Evolutionary conservation across 2,797 vertebrate species (phyloP).

Genomic region (Steatocranus sp.): DNA sequence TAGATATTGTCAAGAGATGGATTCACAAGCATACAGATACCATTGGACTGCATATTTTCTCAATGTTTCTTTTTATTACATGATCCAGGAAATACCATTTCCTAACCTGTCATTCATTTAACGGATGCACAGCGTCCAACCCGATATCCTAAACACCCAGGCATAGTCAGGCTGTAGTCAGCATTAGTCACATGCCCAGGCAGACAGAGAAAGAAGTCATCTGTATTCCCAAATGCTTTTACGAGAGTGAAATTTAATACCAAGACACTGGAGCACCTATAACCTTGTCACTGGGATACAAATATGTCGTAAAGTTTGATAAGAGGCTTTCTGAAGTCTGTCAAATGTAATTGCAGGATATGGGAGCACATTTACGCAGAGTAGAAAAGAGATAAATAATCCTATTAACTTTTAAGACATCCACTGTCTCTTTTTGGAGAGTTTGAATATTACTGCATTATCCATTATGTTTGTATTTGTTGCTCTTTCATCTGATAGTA

Average conservation of each 20-base stretch:
- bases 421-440: neutral
- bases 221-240: conserved; percentile 51
- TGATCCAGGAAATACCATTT: neutral
- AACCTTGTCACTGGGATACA: conserved; percentile 64
- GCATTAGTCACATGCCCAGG: conserved; percentile 37
- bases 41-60: neutral
- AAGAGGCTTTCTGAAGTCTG: conserved; percentile 42
- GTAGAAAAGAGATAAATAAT: conserved; percentile 30
- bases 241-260: conserved; percentile 62
- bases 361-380: conserved; percentile 3
- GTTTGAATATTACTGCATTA: neutral
- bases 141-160: neutral
- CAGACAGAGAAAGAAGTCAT: conserved; percentile 37
- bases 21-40: neutral
- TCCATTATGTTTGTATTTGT: neutral
- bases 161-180: neutral
- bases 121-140: conserved; percentile 9
- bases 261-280: conserved; percentile 32
- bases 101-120: conserved; percentile 21
- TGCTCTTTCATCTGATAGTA: neutral
- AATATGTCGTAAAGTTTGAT: conserved; percentile 57
- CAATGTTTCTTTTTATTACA: neutral
- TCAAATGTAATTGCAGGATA: conserved; percentile 36
- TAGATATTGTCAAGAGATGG: neutral
- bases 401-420: conserved; percentile 1